A percentile compares a stretch with the other conserved stretches of the same genome.
phyloP scores from a whole-genome alignment of 2,797 vertebrate genomes.

The Stomatorhinus walkeri region DNA sequence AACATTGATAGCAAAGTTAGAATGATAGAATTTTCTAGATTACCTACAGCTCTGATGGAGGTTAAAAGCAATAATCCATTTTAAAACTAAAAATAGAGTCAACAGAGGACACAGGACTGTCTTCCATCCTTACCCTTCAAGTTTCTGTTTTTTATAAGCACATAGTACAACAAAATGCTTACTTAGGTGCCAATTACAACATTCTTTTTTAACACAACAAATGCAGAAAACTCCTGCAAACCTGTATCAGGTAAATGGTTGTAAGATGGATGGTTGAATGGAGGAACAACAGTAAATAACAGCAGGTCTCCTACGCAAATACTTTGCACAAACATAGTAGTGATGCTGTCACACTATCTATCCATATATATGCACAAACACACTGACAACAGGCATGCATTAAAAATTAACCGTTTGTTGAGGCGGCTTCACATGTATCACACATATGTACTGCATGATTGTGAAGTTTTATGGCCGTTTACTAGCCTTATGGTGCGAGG shows the following conservation, averaged over 20 bases:
- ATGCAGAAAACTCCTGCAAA: not conserved
- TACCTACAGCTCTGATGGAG: not conserved
- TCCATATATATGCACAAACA: not conserved
- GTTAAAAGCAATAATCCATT: slow-evolving; percentile 1
- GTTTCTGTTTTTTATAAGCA: not conserved
- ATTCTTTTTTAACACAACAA: not conserved
- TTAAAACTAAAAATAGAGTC: not conserved
- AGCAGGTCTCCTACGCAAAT: not conserved
- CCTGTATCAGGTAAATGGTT: not conserved
- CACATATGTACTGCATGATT: not conserved
- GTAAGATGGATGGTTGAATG: not conserved
- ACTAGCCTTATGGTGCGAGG: not conserved
- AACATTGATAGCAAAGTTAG: not conserved
- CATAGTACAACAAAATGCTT: not conserved
- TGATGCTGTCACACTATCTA: not conserved
- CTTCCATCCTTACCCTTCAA: not conserved
- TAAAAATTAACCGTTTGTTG: not conserved
- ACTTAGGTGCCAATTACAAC: not conserved
- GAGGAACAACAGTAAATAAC: not conserved
- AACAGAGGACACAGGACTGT: not conserved
- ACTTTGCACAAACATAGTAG: not conserved
- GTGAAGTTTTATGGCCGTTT: not conserved
- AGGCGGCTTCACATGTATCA: not conserved
- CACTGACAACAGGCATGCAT: not conserved
- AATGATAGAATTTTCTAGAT: not conserved